phyloP scores from a whole-genome alignment of 2,113 vertebrate genomes.

The Helogale parvula region DNA sequence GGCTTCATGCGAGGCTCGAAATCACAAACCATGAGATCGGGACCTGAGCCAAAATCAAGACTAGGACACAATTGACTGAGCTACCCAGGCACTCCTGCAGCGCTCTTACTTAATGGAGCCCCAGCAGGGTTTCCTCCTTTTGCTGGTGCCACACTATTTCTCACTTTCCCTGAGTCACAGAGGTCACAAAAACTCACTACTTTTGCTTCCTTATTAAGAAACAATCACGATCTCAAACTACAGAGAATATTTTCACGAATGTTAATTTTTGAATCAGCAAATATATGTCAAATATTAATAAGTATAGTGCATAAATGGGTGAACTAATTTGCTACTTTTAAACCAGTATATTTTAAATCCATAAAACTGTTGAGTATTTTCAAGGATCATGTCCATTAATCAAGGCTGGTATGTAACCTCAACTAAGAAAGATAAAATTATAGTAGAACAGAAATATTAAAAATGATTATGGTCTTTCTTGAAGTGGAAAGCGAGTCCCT shows the following conservation, averaged over 20 bases:
- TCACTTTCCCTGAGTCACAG: not conserved
- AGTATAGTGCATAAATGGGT: not conserved
- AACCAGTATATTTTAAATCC: not conserved
- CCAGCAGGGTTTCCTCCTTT: not conserved
- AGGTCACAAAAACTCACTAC: not conserved
- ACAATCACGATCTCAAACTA: not conserved
- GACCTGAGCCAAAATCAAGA: no score
- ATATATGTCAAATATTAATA: not conserved
- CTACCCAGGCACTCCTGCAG: no score
- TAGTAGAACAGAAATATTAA: not conserved
- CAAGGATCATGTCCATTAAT: not conserved
- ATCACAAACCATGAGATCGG: no score
- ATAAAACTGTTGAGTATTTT: not conserved
- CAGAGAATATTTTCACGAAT: not conserved
- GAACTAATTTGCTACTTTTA: not conserved
- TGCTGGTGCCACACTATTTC: not conserved
- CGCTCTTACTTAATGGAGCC: not conserved
- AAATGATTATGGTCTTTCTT: not conserved
- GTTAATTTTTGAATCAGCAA: not conserved
- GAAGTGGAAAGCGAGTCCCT: not conserved
- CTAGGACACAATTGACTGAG: no score
- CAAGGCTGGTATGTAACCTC: not conserved
- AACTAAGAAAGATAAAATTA: not conserved
- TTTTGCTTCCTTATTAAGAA: not conserved
- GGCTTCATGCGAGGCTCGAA: no score